Evolutionary conservation across 2,888 invertebrate species (phyloP).

Genomic region (Mycalesis mineus): DNA sequence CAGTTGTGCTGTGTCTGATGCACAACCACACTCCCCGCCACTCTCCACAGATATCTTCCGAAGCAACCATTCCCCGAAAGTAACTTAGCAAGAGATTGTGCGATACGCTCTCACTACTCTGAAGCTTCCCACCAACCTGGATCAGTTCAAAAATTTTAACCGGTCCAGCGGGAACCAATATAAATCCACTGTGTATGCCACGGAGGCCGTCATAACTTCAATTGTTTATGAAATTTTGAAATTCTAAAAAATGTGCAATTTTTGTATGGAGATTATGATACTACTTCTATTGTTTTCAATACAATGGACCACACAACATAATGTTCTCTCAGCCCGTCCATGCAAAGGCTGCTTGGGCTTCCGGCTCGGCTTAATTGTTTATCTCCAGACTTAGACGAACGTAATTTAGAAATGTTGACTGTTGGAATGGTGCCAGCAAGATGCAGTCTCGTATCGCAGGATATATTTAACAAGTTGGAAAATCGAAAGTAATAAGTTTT

Average conservation of each 20-base stretch:
- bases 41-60: no score
- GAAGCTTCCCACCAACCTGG: no score
- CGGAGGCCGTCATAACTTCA: no score
- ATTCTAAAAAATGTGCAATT: not conserved
- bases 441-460: constrained; percentile 4
- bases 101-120: no score
- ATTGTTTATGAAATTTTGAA: not conserved
- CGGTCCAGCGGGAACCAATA: no score
- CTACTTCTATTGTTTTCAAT: not conserved
- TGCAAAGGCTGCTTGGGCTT: not conserved
- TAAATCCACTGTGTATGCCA: no score
- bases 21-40: no score
- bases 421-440: constrained; percentile 15
- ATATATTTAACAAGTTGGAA: constrained; percentile 7
- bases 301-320: not conserved
- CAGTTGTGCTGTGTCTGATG: no score
- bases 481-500: not conserved
- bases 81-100: no score
- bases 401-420: constrained; percentile 15
- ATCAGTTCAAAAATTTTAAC: no score
- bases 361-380: constrained; percentile 10
- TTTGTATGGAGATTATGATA: not conserved
- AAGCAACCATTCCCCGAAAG: no score
- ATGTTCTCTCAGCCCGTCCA: not conserved
- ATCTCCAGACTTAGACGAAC: constrained; percentile 12